A percentile compares a stretch with the other conserved stretches of the same genome.
These are phyloP conservation scores for Terrapene triunguis DNA, from an alignment of 2,113 vertebrate genomes.

Conservation along the genomic window DNA sequence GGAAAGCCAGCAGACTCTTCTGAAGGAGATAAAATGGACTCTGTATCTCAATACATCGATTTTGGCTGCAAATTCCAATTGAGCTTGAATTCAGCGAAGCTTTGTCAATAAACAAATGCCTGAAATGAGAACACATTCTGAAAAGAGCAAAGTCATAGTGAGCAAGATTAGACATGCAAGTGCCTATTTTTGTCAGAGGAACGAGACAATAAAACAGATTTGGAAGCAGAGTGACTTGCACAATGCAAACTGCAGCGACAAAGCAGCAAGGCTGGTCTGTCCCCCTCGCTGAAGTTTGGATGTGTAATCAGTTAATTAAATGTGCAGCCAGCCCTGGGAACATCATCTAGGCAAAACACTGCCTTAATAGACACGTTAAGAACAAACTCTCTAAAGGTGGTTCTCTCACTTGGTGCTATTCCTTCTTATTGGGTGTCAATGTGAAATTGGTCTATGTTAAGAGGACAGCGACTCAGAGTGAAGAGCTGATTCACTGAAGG, in stretches of 20 bases:
- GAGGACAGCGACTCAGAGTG: neutral
- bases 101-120: neutral
- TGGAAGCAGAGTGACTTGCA: neutral
- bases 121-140: neutral
- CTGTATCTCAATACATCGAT: neutral
- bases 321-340: neutral
- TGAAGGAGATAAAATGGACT: neutral
- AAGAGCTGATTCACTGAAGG: neutral
- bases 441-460: neutral
- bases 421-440: neutral
- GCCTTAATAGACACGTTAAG: neutral
- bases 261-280: neutral
- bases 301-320: neutral
- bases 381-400: neutral
- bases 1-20: neutral
- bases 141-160: neutral
- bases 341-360: neutral
- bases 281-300: neutral
- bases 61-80: neutral
- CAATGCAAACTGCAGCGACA: neutral
- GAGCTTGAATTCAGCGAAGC: constrained; percentile 6
- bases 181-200: constrained; percentile 6
- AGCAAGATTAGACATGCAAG: neutral
- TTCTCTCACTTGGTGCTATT: neutral
- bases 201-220: neutral